phyloP scores from a whole-genome alignment of 2,113 vertebrate genomes.

The Oncorhynchus clarkii region DNA sequence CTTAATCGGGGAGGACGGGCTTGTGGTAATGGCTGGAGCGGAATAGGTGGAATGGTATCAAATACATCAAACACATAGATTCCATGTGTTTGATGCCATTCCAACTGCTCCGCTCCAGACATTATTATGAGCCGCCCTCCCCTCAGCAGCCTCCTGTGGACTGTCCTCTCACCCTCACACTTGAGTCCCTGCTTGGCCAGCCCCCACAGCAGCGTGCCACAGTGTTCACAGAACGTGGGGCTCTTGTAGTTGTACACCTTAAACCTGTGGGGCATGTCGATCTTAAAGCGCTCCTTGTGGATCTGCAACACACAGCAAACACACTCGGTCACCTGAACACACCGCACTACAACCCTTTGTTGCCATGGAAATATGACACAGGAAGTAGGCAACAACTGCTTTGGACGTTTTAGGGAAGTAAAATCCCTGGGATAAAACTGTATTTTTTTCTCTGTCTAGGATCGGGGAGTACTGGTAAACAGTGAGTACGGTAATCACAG shows the following conservation, averaged over 20 bases:
- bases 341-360: neutral
- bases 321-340: neutral
- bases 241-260: constrained; percentile 96
- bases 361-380: neutral
- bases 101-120: too few species aligned
- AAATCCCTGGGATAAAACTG: too few species aligned
- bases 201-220: constrained; percentile 95
- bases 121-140: neutral
- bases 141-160: constrained; percentile 17
- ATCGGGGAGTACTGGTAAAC: too few species aligned
- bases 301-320: constrained; percentile 75
- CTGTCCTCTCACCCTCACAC: constrained; percentile 88
- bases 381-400: neutral
- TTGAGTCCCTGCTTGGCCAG: constrained; percentile 93
- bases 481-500: neutral
- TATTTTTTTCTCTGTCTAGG: neutral
- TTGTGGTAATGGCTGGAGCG: too few species aligned
- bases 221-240: constrained; percentile 96
- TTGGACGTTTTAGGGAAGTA: neutral
- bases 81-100: too few species aligned
- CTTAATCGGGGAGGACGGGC: too few species aligned
- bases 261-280: constrained; percentile 96
- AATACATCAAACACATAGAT: too few species aligned
- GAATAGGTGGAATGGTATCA: too few species aligned
- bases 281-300: constrained; percentile 96